A percentile compares a stretch with the other conserved stretches of the same genome.
Evolutionary conservation across 2,113 vertebrate species (phyloP).

Genomic region (Kryptolebias marmoratus): DNA sequence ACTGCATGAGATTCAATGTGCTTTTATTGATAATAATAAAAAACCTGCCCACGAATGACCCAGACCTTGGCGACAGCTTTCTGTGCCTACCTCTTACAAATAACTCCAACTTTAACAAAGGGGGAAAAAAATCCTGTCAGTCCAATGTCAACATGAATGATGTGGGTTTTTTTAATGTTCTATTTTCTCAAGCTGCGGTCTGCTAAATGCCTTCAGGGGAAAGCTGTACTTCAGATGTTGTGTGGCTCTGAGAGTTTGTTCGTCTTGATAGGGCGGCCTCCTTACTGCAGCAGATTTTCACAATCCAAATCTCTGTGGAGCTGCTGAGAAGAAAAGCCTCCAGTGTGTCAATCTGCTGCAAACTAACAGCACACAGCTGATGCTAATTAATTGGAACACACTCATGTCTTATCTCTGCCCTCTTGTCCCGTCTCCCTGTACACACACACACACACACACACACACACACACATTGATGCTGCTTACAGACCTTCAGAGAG

Average conservation of each 20-base stretch:
- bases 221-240: constrained; percentile 30
- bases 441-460: neutral
- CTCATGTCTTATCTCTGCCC: constrained; percentile 20
- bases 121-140: constrained; percentile 1
- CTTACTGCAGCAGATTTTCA: constrained; percentile 25
- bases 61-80: neutral
- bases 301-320: constrained; percentile 33
- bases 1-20: neutral
- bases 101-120: neutral
- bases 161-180: constrained; percentile 11
- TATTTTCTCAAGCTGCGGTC: constrained; percentile 36
- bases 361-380: constrained; percentile 19
- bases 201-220: constrained; percentile 25
- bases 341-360: constrained; percentile 45
- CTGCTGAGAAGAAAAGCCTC: constrained; percentile 44
- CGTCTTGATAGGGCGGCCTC: constrained; percentile 36
- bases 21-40: neutral
- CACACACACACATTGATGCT: neutral
- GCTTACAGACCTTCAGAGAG: no score
- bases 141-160: constrained; percentile 24
- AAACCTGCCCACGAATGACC: neutral
- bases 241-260: constrained; percentile 31
- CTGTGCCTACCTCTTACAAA: neutral
- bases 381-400: constrained; percentile 46
- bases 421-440: constrained; percentile 8